These are phyloP conservation scores for Lycodopsis pacificus DNA, from an alignment of 2,797 vertebrate species.

Conservation along the genomic window DNA sequence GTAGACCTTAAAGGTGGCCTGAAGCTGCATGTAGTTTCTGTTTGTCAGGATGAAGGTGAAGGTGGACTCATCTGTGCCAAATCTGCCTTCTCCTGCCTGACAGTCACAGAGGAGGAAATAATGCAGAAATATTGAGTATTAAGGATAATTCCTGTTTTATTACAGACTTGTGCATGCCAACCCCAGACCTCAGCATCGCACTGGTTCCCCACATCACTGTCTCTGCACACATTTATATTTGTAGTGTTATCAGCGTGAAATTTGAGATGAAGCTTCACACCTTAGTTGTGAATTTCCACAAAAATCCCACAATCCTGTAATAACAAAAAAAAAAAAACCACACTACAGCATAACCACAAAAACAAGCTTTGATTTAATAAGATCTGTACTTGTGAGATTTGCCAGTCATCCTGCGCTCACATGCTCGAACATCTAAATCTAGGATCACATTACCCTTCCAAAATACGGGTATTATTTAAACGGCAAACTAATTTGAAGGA, in stretches of 20 bases:
- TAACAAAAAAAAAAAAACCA: slow-evolving; percentile 15
- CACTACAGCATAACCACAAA: background rate
- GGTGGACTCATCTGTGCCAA: slow-evolving; percentile 94
- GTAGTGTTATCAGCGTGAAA: background rate
- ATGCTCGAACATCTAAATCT: slow-evolving; percentile 19
- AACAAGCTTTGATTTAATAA: slow-evolving; percentile 15
- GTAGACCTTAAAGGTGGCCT: slow-evolving; percentile 94
- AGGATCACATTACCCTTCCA: slow-evolving; percentile 22
- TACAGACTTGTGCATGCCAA: background rate
- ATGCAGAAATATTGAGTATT: background rate
- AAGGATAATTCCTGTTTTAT: background rate
- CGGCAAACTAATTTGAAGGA: slow-evolving; percentile 15
- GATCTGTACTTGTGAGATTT: slow-evolving; percentile 26
- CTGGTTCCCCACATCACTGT: background rate
- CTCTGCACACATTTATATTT: slow-evolving; percentile 4
- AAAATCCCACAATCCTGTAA: slow-evolving; percentile 26
- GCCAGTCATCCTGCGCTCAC: slow-evolving; percentile 9
- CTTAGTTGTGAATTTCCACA: slow-evolving; percentile 20
- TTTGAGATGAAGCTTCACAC: background rate
- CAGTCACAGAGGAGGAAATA: background rate
- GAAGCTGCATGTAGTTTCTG: slow-evolving; percentile 93
- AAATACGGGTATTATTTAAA: slow-evolving; percentile 24
- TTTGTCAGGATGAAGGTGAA: slow-evolving; percentile 92
- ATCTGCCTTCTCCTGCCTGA: slow-evolving; percentile 94
- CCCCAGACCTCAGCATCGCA: background rate